A percentile compares a stretch with the other conserved stretches of the same genome.
Conservation (phyloP, 2,113 vertebrate species). For the Catagonus wagneri region DNA sequence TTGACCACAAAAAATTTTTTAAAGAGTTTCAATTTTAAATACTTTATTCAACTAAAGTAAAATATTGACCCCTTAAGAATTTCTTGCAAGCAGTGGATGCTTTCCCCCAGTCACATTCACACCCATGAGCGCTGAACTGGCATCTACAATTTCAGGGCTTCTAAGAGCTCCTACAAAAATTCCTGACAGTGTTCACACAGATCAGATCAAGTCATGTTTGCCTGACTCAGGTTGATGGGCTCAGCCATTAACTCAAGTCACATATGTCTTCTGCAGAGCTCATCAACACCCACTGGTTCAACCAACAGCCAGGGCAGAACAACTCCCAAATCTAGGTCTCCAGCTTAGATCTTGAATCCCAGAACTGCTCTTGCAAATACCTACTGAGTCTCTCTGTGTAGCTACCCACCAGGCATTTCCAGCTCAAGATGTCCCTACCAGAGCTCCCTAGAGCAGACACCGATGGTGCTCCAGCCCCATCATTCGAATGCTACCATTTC, state of each 20-base stretch:
- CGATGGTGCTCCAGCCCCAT: not conserved
- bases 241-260: slow-evolving; percentile 8
- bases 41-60: slow-evolving; percentile 32
- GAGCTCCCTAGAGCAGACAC: not conserved
- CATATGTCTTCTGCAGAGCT: not conserved
- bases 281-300: not conserved
- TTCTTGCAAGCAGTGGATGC: not conserved
- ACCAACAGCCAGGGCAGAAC: not conserved
- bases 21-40: slow-evolving; percentile 33
- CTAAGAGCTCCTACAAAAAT: slow-evolving; percentile 14
- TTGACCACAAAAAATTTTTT: not conserved
- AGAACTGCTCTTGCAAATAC: not conserved
- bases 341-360: slow-evolving; percentile 42
- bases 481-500: not conserved
- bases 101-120: not conserved
- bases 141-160: not conserved
- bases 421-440: not conserved
- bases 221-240: not conserved
- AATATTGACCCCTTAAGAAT: slow-evolving; percentile 9
- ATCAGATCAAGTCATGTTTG: not conserved
- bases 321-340: not conserved
- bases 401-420: not conserved
- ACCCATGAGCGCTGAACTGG: not conserved
- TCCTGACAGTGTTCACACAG: not conserved
- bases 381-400: not conserved